Evolutionary conservation across 2,797 vertebrate genomes (phyloP), one percentile per base, ranked within the genome.

Genomic region (Hippocampus kuda): DNA sequence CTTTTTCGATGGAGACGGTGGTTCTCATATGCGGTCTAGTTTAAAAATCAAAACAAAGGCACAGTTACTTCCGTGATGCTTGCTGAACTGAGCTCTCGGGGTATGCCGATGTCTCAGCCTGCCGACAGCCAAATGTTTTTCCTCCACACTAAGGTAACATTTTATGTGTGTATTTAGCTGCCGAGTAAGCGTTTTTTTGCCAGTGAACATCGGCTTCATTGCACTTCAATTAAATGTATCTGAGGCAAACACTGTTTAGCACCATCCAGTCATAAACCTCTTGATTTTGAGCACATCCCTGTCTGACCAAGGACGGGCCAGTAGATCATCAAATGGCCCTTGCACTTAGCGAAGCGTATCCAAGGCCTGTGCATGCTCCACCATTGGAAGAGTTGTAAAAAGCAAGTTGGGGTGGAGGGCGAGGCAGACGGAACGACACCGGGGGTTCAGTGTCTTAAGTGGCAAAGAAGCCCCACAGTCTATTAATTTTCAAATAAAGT

Each of bases 401-500:
- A 61, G 38, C 11, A 42, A 69, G 71, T 63, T 66, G 64, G 70
- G 61, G 59, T 69, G 71, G 77, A 72, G 74, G 67, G 67, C 68
- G 24, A 54, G 30, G n/a, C 65, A 66, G 46, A 66, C 65, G 71
- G 66, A 74, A 74, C 79, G 20, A 7, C 68, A 67, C 68, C 34
- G 67, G 61, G 61, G 41, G 59, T 75, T 77, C 80, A 85, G 70
- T 81, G 81, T 84, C 81, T 84, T 84, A 83, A 87, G 80, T 79
- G 75, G 73, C 74, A 65, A 71, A 74, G 61, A 69, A 68, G 53
- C 82, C 75, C 75, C 77, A 86, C 38, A 79, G 81, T 73, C 79
- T 86, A 88, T 89, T 89, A 87, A 89, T 89, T 88, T 88, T 83
- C 83, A 85, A 89, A 90, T 87, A 81, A 87, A 83, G 84, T 77